Conservation (phyloP, 2,888 invertebrate genomes). For the Chrysina gloriosa region DNA sequence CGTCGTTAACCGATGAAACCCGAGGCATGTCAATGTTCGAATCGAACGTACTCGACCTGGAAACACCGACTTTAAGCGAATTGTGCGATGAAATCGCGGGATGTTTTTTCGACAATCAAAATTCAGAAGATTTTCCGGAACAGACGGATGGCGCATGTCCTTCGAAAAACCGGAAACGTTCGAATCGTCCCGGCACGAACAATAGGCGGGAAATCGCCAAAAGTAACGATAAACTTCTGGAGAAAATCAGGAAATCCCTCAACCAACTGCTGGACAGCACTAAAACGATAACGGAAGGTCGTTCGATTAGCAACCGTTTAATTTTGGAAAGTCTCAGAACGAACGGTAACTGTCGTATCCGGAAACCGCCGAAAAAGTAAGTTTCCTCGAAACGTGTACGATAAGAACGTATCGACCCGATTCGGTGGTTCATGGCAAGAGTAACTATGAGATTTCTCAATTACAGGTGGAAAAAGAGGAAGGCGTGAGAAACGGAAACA, state of each 20-base stretch:
- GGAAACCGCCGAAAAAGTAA: not conserved
- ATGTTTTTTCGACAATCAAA: not conserved
- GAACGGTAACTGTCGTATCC: too few relatives aligned
- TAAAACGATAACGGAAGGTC: not conserved
- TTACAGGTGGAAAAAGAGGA: too few relatives aligned
- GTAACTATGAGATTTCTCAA: too few relatives aligned
- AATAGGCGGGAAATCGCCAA: not conserved
- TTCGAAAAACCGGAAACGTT: not conserved
- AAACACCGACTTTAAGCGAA: too few relatives aligned
- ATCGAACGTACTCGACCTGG: too few relatives aligned
- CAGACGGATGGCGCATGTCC: not conserved
- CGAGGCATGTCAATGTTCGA: too few relatives aligned
- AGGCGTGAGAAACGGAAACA: too few relatives aligned
- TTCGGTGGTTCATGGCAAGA: too few relatives aligned
- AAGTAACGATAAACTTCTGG: not conserved
- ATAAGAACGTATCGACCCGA: too few relatives aligned
- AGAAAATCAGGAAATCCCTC: not conserved
- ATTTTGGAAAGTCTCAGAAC: constrained; percentile 8
- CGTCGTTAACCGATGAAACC: too few relatives aligned
- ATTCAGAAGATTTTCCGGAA: not conserved
- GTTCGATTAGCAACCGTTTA: not conserved
- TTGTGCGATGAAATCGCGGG: too few relatives aligned
- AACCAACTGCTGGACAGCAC: not conserved
- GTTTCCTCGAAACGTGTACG: not conserved
- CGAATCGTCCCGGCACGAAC: not conserved